These are phyloP conservation scores for Actias luna DNA, from an alignment of 2,888 invertebrate species.

Conservation along the genomic window DNA sequence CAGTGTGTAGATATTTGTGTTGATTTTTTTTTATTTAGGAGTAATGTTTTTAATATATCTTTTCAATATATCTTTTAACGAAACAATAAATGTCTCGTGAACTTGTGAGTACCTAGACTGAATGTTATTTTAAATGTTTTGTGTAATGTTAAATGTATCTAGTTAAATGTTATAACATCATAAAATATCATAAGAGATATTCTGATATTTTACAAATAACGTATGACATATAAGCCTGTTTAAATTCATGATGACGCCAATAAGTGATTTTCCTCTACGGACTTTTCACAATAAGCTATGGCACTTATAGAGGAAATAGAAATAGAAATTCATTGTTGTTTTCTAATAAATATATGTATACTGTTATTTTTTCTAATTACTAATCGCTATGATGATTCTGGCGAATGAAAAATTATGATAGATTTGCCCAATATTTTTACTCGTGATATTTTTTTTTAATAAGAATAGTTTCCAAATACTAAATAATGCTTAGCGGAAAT, in stretches of 20 bases:
- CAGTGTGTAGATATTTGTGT: background rate
- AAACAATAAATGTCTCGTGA: background rate
- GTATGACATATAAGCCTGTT: background rate
- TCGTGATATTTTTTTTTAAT: too few relatives aligned
- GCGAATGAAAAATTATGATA: too few relatives aligned
- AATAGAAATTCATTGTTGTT: too few relatives aligned
- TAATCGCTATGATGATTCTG: too few relatives aligned
- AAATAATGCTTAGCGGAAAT: too few relatives aligned
- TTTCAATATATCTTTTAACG: background rate
- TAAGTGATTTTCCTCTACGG: background rate
- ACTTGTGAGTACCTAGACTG: background rate
- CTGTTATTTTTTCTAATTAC: too few relatives aligned
- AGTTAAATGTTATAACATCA: background rate
- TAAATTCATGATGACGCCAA: background rate
- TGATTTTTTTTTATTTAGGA: background rate
- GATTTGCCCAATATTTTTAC: too few relatives aligned
- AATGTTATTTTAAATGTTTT: background rate
- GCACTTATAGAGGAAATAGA: too few relatives aligned
- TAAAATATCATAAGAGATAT: background rate
- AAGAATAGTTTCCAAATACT: too few relatives aligned
- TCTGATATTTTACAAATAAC: background rate
- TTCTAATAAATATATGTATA: too few relatives aligned
- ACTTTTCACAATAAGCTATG: background rate
- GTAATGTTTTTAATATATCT: background rate
- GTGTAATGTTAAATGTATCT: too few relatives aligned